Evolutionary conservation across 2,113 vertebrate species (phyloP), one percentile per base, ranked within the genome.

Genomic region (Elachura formosa): DNA sequence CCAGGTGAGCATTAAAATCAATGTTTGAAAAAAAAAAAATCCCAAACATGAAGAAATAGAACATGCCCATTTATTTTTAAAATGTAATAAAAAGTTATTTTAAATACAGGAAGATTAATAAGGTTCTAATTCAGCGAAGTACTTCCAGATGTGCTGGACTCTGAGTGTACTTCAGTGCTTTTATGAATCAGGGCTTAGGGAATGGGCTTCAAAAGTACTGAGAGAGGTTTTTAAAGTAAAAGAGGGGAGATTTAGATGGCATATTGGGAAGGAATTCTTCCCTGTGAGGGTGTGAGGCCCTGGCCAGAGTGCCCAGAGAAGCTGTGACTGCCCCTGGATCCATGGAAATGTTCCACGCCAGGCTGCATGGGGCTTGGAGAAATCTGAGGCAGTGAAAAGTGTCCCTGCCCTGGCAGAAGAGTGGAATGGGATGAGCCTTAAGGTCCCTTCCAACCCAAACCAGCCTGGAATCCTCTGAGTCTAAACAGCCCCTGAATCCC

Each of bases 41-140:
- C 63, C 56, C 49, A 82, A 91, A 91, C 45, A 48, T 9, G 69
- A 90, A 81, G 63, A 91, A 84, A 88, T 25, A 73, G 78, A 31
- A 43, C 69, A 22, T 89, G 64, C n/a, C 66, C 89, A n/a, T 84
- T 95, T 94, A 80, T 92, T 95, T 95, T 94, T 72, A 91, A 96
- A 92, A 82, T 49, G 29, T 10, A 92, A 89, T 89, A 89, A 84
- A 81, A 95, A 87, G 74, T 84, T 95, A 79, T 89, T 95, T 94
- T 93, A 92, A 95, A 94, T 89, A 41, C 64, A 79, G 66, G 84
- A 82, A 89, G 95, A 94, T 95, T 92, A 96, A 94, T 91, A 94
- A 92, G 74, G 66, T 67, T 91, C 58, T 95, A 95, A 93, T 92
- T 95, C 90, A 89, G 94, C 64, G 77, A 96, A 96, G 81, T 72